Conservation (phyloP, 2,888 invertebrate genomes). For the Ceraclea dissimilis region DNA sequence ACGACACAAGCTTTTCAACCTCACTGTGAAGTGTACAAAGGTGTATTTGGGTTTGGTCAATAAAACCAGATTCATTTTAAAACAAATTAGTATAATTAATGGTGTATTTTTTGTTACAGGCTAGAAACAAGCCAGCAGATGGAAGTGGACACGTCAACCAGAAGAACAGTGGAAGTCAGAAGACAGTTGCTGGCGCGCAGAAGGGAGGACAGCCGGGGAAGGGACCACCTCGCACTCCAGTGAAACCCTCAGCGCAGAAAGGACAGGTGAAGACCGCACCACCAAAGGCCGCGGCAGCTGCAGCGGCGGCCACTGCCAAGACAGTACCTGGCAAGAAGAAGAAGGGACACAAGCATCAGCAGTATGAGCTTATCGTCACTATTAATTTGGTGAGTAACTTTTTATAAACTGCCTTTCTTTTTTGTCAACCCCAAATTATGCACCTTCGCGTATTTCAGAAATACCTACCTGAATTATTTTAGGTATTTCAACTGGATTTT, state of each 20-base stretch:
- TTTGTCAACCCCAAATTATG: too few relatives aligned
- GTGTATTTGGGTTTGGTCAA: too few relatives aligned
- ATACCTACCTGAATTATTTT: too few relatives aligned
- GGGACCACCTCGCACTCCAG: conserved; percentile 55
- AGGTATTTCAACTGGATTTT: too few relatives aligned
- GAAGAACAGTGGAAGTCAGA: conserved; percentile 61
- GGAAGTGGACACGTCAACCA: conserved; percentile 67
- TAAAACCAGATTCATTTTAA: too few relatives aligned
- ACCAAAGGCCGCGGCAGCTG: conserved; percentile 53
- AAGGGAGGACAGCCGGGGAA: conserved; percentile 48
- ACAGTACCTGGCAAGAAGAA: conserved; percentile 64
- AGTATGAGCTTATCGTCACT: conserved; percentile 74
- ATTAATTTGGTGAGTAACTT: conserved; percentile 65
- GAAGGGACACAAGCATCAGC: conserved; percentile 71
- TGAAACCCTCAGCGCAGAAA: conserved; percentile 66
- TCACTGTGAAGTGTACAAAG: too few relatives aligned
- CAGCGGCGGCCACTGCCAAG: conserved; percentile 44
- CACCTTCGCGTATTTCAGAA: too few relatives aligned
- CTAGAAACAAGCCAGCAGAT: conserved; percentile 75
- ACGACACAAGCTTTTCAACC: too few relatives aligned
- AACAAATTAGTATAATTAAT: too few relatives aligned
- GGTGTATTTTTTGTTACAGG: conserved; percentile 48
- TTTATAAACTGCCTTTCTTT: neutral
- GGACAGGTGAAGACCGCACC: conserved; percentile 63
- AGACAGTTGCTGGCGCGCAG: conserved; percentile 49